phyloP scores from a whole-genome alignment of 92 coral and sea anemone genomes.

The Epizoanthus rinbou region DNA sequence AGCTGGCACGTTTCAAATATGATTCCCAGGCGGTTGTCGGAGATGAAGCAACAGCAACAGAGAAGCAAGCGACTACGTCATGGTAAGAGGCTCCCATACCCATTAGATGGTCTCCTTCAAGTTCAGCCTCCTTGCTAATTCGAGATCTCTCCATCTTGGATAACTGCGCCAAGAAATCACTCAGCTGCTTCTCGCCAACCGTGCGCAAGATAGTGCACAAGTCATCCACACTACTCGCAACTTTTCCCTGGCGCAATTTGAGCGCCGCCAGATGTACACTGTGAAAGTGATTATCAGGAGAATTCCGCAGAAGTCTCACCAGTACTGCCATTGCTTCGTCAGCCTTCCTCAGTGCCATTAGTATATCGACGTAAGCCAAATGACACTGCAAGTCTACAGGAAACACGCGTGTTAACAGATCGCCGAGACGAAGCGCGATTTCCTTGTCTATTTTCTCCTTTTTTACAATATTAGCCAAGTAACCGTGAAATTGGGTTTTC shows the following conservation, averaged over 20 bases:
- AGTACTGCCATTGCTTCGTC: conserved; percentile 94
- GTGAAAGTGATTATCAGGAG: conserved; percentile 75
- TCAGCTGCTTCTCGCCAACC: conserved; percentile 76
- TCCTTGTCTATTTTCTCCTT: conserved; percentile 35
- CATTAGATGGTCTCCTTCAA: conserved; percentile 60
- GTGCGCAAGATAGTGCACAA: conserved; percentile 64
- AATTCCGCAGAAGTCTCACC: conserved; percentile 67
- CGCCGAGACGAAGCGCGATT: conserved; percentile 65
- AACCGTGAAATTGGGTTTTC: conserved; percentile 52
- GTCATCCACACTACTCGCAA: conserved; percentile 72
- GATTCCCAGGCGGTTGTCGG: conserved; percentile 64
- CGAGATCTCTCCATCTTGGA: conserved; percentile 63
- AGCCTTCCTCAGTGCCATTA: conserved; percentile 61
- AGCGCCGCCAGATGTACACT: conserved; percentile 81
- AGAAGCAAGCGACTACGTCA: conserved; percentile 52
- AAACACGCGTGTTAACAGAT: conserved; percentile 74
- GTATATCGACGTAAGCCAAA: conserved; percentile 72
- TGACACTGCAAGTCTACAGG: conserved; percentile 74
- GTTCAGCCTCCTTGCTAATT: conserved; percentile 73
- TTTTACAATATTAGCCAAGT: conserved; percentile 43
- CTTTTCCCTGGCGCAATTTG: conserved; percentile 71
- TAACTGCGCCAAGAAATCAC: conserved; percentile 57
- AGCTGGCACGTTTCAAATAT: conserved; percentile 66
- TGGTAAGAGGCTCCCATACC: conserved; percentile 40
- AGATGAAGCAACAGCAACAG: conserved; percentile 68